These are phyloP conservation scores for Kryptolebias ocellatus DNA, from an alignment of 2,797 vertebrate genomes.

Conservation along the genomic window DNA sequence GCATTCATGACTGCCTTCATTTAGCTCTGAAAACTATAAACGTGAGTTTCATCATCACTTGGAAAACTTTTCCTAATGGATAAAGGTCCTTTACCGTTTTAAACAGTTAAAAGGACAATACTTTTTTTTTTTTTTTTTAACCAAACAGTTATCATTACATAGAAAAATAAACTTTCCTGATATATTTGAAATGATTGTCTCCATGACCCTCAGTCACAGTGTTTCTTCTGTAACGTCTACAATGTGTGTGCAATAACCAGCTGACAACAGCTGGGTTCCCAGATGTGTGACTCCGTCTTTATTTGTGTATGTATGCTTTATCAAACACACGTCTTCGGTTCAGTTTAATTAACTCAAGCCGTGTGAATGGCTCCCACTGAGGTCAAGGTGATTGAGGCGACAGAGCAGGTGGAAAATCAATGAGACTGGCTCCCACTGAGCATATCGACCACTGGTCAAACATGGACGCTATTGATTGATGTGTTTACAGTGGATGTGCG, in stretches of 20 bases:
- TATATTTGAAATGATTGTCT: conserved; percentile 16
- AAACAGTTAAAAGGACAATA: no score
- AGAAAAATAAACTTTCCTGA: conserved; percentile 25
- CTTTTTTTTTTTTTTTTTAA: no score
- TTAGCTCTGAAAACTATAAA: no score
- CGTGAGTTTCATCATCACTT: no score
- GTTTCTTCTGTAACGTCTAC: conserved; percentile 31
- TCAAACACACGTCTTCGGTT: conserved; percentile 47
- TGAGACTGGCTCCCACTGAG: conserved; percentile 51
- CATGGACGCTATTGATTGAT: conserved; percentile 63
- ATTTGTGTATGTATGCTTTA: conserved; percentile 40
- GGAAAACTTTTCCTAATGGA: no score
- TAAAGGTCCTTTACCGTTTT: no score
- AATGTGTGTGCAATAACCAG: conserved; percentile 18
- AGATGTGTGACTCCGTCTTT: conserved; percentile 28
- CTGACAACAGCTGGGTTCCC: conserved; percentile 27
- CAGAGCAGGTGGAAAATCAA: conserved; percentile 70
- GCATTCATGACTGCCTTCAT: no score
- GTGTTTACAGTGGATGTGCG: conserved; percentile 56
- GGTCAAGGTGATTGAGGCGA: conserved; percentile 63
- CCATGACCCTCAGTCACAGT: conserved; percentile 26
- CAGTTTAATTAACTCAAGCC: conserved; percentile 65
- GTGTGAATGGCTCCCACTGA: conserved; percentile 28
- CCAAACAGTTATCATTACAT: no score
- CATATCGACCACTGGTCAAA: conserved; percentile 70